phyloP scores from a whole-genome alignment of 2,113 vertebrate species.

The Ptychochromis oligacanthus region DNA sequence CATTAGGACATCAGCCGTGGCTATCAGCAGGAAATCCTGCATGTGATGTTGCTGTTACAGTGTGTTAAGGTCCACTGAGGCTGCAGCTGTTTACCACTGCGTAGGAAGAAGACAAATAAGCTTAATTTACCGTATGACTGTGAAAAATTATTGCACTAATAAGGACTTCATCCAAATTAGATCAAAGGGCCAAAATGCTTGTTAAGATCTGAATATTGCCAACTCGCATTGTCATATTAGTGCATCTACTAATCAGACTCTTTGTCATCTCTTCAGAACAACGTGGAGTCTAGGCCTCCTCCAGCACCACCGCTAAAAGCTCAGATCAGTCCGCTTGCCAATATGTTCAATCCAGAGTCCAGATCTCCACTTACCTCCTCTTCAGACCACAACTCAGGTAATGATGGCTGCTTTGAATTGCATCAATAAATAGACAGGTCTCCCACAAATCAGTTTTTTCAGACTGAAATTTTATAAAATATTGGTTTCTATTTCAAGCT shows the following conservation, averaged over 20 bases:
- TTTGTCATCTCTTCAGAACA: slow-evolving; percentile 59
- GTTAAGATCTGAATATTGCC: background rate
- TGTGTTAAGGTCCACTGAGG: slow-evolving; percentile 10
- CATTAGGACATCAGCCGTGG: slow-evolving; percentile 3
- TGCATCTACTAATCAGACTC: background rate
- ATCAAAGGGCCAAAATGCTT: background rate
- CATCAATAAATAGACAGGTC: background rate
- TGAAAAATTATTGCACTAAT: background rate
- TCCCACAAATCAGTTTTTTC: background rate
- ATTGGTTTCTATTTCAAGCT: too few relatives aligned
- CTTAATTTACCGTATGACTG: background rate
- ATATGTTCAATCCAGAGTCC: slow-evolving; percentile 88
- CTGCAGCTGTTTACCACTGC: slow-evolving; percentile 8
- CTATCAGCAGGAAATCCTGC: slow-evolving; percentile 2
- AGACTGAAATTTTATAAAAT: background rate
- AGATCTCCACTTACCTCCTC: slow-evolving; percentile 70
- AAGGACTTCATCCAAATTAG: background rate
- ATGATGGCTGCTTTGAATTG: background rate
- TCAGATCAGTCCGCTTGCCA: slow-evolving; percentile 87
- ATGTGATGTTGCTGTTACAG: slow-evolving; percentile 1
- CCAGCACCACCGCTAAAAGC: slow-evolving; percentile 86
- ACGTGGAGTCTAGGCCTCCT: slow-evolving; percentile 77
- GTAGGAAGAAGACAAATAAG: background rate
- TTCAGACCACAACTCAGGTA: slow-evolving; percentile 81
- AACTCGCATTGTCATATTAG: background rate